Conservation (phyloP, 2,888 invertebrate genomes). For the Ichneumoninae sp. region DNA sequence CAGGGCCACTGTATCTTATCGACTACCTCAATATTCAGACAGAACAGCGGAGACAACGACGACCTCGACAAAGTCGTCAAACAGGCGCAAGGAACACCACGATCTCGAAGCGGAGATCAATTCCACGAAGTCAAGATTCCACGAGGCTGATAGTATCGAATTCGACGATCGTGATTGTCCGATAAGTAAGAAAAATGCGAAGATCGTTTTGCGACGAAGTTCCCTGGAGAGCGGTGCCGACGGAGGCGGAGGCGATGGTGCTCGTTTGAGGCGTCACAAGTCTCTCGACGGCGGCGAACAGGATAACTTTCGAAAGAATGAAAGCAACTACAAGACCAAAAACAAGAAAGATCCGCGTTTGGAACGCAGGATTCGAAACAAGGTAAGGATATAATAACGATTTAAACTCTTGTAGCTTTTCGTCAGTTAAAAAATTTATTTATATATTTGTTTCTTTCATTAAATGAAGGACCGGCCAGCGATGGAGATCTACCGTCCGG, state of each 20-base stretch:
- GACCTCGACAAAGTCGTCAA: conserved; percentile 14
- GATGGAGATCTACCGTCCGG: conserved; percentile 95
- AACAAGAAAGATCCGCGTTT: conserved; percentile 86
- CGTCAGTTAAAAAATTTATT: conserved; percentile 15
- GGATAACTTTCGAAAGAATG: conserved; percentile 86
- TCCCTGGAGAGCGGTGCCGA: conserved; percentile 82
- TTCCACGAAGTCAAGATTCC: conserved; percentile 50
- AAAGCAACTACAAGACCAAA: conserved; percentile 86
- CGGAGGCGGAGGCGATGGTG: conserved; percentile 80
- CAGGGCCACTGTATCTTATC: not conserved
- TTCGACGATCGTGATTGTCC: conserved; percentile 68
- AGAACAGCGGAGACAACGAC: conserved; percentile 7
- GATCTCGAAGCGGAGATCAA: conserved; percentile 60
- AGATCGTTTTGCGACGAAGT: conserved; percentile 79
- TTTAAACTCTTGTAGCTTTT: not conserved
- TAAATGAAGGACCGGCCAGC: conserved; percentile 92
- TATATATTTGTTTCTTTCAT: conserved; percentile 5
- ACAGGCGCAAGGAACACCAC: conserved; percentile 70
- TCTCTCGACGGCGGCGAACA: conserved; percentile 87
- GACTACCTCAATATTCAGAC: not conserved
- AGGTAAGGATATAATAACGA: conserved; percentile 83
- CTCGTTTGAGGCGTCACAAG: conserved; percentile 85
- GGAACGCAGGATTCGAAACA: conserved; percentile 89
- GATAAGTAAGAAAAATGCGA: conserved; percentile 74
- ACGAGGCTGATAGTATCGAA: conserved; percentile 56